Base-by-base conservation (phyloP, 1,140 invertebrate genomes). In the Scylla paramamosain region DNA sequence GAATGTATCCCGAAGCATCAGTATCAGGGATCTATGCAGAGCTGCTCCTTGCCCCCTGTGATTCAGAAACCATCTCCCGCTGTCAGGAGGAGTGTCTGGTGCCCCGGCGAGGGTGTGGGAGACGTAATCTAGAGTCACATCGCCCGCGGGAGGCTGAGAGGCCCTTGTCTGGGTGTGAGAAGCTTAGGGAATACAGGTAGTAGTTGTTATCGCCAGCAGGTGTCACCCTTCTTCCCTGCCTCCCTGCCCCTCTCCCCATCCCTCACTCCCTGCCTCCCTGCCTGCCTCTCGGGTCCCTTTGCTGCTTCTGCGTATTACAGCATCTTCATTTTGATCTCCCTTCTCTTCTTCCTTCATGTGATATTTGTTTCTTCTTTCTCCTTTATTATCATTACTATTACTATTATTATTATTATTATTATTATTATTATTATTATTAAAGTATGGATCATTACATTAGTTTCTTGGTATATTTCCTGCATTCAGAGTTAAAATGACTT, bases 181-280 rank as follows among this genome's bases (percentile, higher is more conserved):
- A 77, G 67, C 67, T n/a, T 77, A 7, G 67, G n/a, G n/a, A 77
- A 77, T 77, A 77, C 67, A 77, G 67, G 67, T 77, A 77, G 67
- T 77, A 20, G 67, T 1, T 77, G 67, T 77, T 77, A 77, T 77
- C 67, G 67, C 67, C 67, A n/a, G 67, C 67, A 77, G 67, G 67
- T 77, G 67, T 77, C 67, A 77, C 67, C 67, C 67, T 77, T 77
- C 67, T 77, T n/a, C 67, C n/a, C 52, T 20, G 10, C 10, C 52
- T 59, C 52, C 20, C 10, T 14, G 6, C 14, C 48, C 48, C 14
- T 14, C 14, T 52, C 48, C 14, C 14, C 48, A 6, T 52, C 48
- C 48, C 14, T 52, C 48, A 7, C 52, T 8, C 20, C 52, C 52
- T 20, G 20, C 10, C 10, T 8, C 52, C n/a, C n/a, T 77, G 12